Evolutionary conservation across 2,888 invertebrate genomes (phyloP), one percentile per base, ranked within the genome.

Genomic region (Galerucella calmariensis): DNA sequence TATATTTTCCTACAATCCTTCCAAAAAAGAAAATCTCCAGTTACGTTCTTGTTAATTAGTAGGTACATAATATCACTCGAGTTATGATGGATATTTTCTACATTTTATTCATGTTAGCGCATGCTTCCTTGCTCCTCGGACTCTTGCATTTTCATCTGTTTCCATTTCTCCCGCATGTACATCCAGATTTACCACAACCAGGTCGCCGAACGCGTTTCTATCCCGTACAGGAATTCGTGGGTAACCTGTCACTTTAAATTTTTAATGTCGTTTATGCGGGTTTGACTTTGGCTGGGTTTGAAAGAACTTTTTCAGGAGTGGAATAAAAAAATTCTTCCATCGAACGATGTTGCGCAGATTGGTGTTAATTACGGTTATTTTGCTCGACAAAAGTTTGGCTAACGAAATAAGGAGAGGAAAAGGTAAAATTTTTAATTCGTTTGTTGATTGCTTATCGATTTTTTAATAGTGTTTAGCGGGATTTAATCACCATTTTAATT

Each of bases 111-210:
- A 58, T 69, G 63, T 35, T 56, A 73, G 73, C 73, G 73, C 73
- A 73, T 73, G 73, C 73, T 69, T 73, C 56, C 53, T 48, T 35
- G 35, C 46, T 41, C 56, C 68, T 61, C 44, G 27, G 58, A 12
- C 59, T 48, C 48, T 14, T 46, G 27, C 62, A 68, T 46, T 63
- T 63, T 56, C 68, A 67, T 73, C 63, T 56, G 20, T 74, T 74
- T 46, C 20, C 59, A 67, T 67, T 65, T 67, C 58, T 58, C 58
- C 16, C 44, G 24, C 24, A 24, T 65, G n/a, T 16, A 53, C 63
- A 63, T 56, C 67, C 63, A 72, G 68, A 58, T 73, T 73, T 73
- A 14, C 68, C 67, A 62, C 73, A 68, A 56, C 59, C 69, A 61
- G 61, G 48, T 61, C 69, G 59, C 35, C 61, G 48, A 46, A 48